Evolutionary conservation across 2,888 invertebrate genomes (phyloP), one percentile per base, ranked within the genome.

Genomic region (Griposia aprilina): DNA sequence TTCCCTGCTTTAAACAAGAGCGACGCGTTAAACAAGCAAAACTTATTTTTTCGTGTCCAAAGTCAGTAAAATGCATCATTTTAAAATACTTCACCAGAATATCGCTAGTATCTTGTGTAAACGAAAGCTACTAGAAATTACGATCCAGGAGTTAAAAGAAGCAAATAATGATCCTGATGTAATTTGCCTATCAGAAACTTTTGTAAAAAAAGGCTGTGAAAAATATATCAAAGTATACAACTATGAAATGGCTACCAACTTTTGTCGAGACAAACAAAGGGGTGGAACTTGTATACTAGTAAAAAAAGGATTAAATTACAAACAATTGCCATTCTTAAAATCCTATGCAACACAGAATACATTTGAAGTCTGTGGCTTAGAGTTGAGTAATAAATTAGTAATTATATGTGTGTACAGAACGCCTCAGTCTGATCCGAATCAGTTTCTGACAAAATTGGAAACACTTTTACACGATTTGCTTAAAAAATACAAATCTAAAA

Each of bases 261-360:
- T 41, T 11, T 71, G 59, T 71, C 59, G 76, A 50, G 66, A 71
- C 5, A 48, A 76, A 30, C 63, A 71, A 65, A 65, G 71, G 17
- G 76, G 76, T 1, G 76, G 71, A 4, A 71, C 71, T 36, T 66
- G 76, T 36, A 76, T 76, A 41, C 50, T 76, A 59, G 70, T 76
- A 65, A 76, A 76, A 76, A 65, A 55, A 36, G 50, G 45, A 1
- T n/a, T 76, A 20, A 13, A 20, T 50, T 76, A 26, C 66, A 76
- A 65, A 48, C 71, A 76, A 26, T 59, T 66, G 15, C 41, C 52
- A 50, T 17, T n/a, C 17, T 8, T 76, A n/a, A 76, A 66, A n/a
- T 48, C 45, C 0, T 36, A 36, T 36, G 30, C 30, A 36, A 36
- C 1, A 3, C 30, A 36, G 30, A 36, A 36, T 36, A 36, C 30